phyloP scores from a whole-genome alignment of 1,140 invertebrate genomes.

The Andrena cerasifolii region DNA sequence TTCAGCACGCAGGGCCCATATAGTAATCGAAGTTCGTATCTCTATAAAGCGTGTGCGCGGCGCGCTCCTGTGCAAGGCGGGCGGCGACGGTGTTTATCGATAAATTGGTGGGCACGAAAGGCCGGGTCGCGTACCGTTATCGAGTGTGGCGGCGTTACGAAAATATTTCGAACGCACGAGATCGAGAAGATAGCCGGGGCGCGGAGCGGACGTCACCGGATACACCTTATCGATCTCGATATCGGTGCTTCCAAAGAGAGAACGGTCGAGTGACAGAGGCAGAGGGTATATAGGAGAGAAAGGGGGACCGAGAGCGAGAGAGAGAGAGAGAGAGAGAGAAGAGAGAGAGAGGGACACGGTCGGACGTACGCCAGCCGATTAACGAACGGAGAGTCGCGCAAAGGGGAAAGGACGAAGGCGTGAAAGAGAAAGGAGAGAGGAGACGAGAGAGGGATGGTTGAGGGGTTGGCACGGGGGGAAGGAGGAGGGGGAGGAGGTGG shows the following conservation, averaged over 20 bases:
- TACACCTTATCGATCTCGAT: slow-evolving; percentile 58
- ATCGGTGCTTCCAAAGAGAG: slow-evolving; percentile 28
- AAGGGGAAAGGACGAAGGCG: slow-evolving; percentile 47
- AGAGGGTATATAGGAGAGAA: no score
- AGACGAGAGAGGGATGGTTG: neutral
- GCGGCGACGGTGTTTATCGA: slow-evolving; percentile 1
- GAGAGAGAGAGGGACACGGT: slow-evolving; percentile 57
- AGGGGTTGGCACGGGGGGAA: no score
- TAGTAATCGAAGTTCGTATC: no score
- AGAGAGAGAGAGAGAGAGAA: neutral
- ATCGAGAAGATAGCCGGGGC: slow-evolving; percentile 46
- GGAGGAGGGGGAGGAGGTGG: slow-evolving; percentile 6
- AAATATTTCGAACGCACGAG: slow-evolving; percentile 58
- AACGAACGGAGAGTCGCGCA: slow-evolving; percentile 73
- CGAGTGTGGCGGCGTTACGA: slow-evolving; percentile 45
- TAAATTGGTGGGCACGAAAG: slow-evolving; percentile 13
- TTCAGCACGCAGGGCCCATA: no score
- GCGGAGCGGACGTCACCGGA: slow-evolving; percentile 39
- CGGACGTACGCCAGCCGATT: slow-evolving; percentile 69
- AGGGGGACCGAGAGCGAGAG: no score
- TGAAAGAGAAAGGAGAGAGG: slow-evolving; percentile 49
- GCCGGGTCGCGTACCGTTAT: slow-evolving; percentile 45
- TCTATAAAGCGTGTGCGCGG: no score
- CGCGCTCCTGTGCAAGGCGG: no score
- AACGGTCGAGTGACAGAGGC: no score